phyloP scores from a whole-genome alignment of 1,140 invertebrate species.

The Diprion similis region DNA sequence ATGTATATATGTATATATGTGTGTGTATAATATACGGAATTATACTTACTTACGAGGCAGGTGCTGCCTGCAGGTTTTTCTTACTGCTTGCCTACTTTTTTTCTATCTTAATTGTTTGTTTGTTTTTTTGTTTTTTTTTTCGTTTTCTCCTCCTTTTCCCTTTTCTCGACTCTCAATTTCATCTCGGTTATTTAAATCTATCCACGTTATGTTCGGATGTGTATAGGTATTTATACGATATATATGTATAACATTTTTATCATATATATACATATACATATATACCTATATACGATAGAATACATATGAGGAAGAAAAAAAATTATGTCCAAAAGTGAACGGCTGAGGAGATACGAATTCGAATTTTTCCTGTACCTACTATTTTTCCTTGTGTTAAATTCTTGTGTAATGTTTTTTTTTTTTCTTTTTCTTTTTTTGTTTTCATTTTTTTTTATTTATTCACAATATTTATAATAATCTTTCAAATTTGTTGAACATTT shows the following conservation, averaged over 20 bases:
- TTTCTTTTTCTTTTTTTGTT: constrained; percentile 32
- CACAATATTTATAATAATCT: no score
- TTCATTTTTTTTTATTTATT: no score
- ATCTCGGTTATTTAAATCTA: neutral
- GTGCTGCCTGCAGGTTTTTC: no score
- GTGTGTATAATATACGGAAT: no score
- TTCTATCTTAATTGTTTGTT: no score
- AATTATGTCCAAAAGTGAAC: neutral
- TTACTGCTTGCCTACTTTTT: no score
- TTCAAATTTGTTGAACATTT: no score
- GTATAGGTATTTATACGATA: neutral
- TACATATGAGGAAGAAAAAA: neutral
- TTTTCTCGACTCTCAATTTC: neutral
- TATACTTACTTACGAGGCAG: no score
- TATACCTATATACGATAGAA: neutral
- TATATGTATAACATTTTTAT: neutral
- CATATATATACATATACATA: neutral
- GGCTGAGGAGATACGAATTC: neutral
- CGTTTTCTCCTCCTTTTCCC: neutral
- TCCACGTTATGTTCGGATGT: no score
- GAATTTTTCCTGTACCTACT: no score
- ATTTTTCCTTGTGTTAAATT: no score
- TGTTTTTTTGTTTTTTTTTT: neutral
- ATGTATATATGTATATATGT: no score
- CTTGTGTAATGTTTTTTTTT: constrained; percentile 32